These are phyloP conservation scores for Zaprionus vittiger DNA, from an alignment of 1,140 invertebrate genomes.

Conservation along the genomic window DNA sequence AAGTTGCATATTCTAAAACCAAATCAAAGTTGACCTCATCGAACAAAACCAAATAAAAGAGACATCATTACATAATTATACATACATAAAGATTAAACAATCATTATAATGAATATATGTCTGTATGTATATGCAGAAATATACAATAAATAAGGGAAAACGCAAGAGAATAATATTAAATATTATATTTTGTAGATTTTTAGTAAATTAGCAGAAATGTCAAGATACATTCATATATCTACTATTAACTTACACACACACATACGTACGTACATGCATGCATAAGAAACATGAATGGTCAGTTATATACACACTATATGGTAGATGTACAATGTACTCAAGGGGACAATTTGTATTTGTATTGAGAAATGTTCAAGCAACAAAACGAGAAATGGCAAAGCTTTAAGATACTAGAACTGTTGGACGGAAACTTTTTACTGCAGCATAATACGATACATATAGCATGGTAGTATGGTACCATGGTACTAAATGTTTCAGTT, in stretches of 20 bases:
- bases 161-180: slow-evolving; percentile 56
- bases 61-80: slow-evolving; percentile 43
- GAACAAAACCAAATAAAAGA: slow-evolving; percentile 34
- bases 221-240: slow-evolving; percentile 56
- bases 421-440: slow-evolving; percentile 62
- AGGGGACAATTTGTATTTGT: slow-evolving; percentile 47
- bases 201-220: slow-evolving; percentile 68
- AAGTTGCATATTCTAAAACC: slow-evolving; percentile 55
- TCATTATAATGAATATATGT: slow-evolving; percentile 59
- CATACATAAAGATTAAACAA: slow-evolving; percentile 62
- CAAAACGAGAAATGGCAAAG: slow-evolving; percentile 75
- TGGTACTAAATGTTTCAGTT: slow-evolving; percentile 39
- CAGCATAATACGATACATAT: slow-evolving; percentile 16
- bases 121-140: slow-evolving; percentile 36
- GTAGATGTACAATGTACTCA: slow-evolving; percentile 20
- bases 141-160: slow-evolving; percentile 52
- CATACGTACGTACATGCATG: slow-evolving; percentile 42
- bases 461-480: background rate
- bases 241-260: slow-evolving; percentile 26
- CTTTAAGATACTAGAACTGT: slow-evolving; percentile 76
- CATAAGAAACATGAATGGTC: slow-evolving; percentile 23
- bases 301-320: slow-evolving; percentile 30
- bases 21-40: slow-evolving; percentile 77
- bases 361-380: slow-evolving; percentile 61
- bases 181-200: slow-evolving; percentile 82